phyloP scores from a whole-genome alignment of 2,888 invertebrate genomes.

The Hipparchia semele region DNA sequence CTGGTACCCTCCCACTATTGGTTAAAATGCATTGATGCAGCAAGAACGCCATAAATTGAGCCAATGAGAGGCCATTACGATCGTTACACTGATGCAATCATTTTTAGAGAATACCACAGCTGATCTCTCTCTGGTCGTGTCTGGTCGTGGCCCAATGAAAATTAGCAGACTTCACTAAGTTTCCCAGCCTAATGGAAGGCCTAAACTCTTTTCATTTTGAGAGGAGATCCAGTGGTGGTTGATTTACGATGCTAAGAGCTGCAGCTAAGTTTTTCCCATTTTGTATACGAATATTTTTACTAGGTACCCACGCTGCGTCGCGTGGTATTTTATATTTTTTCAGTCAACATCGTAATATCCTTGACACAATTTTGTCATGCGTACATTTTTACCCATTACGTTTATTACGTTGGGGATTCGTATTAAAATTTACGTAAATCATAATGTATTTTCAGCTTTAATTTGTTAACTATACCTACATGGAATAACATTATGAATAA shows the following conservation, averaged over 20 bases:
- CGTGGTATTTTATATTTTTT: conserved; percentile 6
- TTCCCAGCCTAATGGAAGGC: too few relatives aligned
- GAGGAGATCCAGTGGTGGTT: too few relatives aligned
- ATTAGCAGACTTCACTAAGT: too few relatives aligned
- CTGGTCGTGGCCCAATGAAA: too few relatives aligned
- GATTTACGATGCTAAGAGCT: not conserved
- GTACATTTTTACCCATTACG: conserved; percentile 19
- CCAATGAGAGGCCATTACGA: too few relatives aligned
- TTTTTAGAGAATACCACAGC: too few relatives aligned
- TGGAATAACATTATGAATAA: not conserved
- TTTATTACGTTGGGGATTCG: conserved; percentile 14
- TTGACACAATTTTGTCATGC: conserved; percentile 20
- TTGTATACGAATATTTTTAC: not conserved
- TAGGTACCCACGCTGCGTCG: not conserved
- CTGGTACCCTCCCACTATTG: too few relatives aligned
- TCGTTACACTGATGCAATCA: too few relatives aligned
- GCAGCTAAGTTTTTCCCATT: not conserved
- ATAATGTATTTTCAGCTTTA: conserved; percentile 5
- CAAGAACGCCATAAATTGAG: too few relatives aligned
- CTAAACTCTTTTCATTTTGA: too few relatives aligned
- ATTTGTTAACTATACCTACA: not conserved
- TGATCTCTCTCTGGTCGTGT: too few relatives aligned
- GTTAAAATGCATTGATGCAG: too few relatives aligned
- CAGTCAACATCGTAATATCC: conserved; percentile 13
- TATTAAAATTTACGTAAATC: conserved; percentile 4